Conservation (phyloP, 2,888 invertebrate species). For the Melanostoma mellinum region DNA sequence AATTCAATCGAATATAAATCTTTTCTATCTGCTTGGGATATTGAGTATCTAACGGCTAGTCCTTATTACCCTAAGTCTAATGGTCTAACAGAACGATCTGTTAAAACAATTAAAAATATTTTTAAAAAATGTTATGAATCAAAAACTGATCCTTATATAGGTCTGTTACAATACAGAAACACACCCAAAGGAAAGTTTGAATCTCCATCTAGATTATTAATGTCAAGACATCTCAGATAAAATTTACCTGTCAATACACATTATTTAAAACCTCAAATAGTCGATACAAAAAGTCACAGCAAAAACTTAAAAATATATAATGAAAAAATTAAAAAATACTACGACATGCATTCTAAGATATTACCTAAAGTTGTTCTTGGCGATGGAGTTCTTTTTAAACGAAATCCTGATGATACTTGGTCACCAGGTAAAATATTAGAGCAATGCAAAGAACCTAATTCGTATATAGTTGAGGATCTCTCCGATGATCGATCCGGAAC, state of each 20-base stretch:
- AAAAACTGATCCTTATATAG: conserved; percentile 19
- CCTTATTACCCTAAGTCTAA: too few relatives aligned
- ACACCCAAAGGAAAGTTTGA: neutral
- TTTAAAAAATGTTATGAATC: conserved; percentile 9
- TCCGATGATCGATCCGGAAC: conserved; percentile 17
- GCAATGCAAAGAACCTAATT: conserved; percentile 6
- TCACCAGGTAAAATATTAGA: conserved; percentile 1
- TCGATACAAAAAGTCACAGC: neutral
- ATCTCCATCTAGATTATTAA: conserved; percentile 29
- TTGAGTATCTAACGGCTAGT: neutral
- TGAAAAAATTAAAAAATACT: conserved; percentile 7
- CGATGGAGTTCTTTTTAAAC: neutral
- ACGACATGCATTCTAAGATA: neutral
- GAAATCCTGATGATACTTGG: conserved; percentile 1
- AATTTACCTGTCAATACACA: neutral
- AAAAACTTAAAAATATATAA: neutral
- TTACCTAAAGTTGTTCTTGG: neutral
- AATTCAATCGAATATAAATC: neutral
- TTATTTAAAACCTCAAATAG: neutral
- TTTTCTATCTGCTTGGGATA: neutral
- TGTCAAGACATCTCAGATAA: conserved; percentile 32
- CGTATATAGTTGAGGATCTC: conserved; percentile 2
- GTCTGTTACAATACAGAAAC: conserved; percentile 1
- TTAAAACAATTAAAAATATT: too few relatives aligned
- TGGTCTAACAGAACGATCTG: too few relatives aligned